These are phyloP conservation scores for Ceramica pisi DNA, from an alignment of 2,888 invertebrate genomes.

Conservation along the genomic window DNA sequence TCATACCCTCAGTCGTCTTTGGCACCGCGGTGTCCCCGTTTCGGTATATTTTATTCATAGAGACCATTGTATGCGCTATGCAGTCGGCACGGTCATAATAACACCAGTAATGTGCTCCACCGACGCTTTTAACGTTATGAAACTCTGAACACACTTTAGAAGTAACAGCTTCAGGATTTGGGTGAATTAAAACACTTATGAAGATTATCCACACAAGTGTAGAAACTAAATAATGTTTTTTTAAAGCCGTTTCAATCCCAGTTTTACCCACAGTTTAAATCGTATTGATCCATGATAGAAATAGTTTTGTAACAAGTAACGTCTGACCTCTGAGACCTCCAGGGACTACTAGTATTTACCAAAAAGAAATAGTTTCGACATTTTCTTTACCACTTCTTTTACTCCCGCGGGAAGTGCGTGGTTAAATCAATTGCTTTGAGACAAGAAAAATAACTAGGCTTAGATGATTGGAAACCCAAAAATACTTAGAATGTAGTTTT, in stretches of 20 bases:
- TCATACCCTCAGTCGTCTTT: constrained; percentile 23
- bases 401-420: constrained; percentile 28
- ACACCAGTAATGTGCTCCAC: constrained; percentile 62
- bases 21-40: constrained; percentile 65
- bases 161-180: constrained; percentile 18
- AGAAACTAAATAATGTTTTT: not conserved
- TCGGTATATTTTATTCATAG: constrained; percentile 79
- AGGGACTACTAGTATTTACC: constrained; percentile 47
- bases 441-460: constrained; percentile 28
- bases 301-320: constrained; percentile 40
- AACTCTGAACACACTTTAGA: constrained; percentile 42
- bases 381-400: constrained; percentile 39
- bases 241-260: constrained; percentile 1
- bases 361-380: constrained; percentile 47
- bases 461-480: constrained; percentile 14
- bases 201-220: not conserved
- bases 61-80: constrained; percentile 67
- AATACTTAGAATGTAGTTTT: constrained; percentile 6
- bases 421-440: constrained; percentile 27
- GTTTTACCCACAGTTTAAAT: constrained; percentile 5
- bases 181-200: constrained; percentile 33
- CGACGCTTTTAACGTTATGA: constrained; percentile 66
- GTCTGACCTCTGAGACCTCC: constrained; percentile 29
- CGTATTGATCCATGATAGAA: constrained; percentile 39
- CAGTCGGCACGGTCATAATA: constrained; percentile 62